Evolutionary conservation across 2,113 vertebrate species (phyloP).

Genomic region (Sus scrofa): DNA sequence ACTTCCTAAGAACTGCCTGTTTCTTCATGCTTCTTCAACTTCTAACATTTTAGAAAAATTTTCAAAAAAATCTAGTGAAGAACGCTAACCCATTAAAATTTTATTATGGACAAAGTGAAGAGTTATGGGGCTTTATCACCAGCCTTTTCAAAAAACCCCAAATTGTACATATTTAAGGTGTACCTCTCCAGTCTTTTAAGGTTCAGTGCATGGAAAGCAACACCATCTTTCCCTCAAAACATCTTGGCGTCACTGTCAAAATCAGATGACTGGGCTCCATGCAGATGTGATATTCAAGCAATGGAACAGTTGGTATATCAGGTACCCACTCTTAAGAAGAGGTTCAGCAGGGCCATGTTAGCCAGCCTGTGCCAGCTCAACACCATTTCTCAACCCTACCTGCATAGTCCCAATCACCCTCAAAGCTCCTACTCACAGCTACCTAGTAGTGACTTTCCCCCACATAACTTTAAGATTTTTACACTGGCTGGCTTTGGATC

Average conservation of each 20-base stretch:
- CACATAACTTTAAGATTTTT: background rate
- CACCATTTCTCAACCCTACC: too few relatives aligned
- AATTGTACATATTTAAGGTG: background rate
- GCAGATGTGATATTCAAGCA: background rate
- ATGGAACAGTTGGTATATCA: background rate
- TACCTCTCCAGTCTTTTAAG: background rate
- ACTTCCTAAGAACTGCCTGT: conserved; percentile 3
- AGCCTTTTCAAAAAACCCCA: background rate
- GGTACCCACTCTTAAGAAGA: background rate
- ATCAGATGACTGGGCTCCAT: background rate
- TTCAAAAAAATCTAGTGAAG: background rate
- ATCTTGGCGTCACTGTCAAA: background rate
- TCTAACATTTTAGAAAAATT: conserved; percentile 41
- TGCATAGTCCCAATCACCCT: background rate
- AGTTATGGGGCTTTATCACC: background rate
- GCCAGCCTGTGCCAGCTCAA: background rate
- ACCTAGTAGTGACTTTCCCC: background rate
- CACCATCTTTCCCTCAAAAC: background rate
- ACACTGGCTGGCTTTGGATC: background rate
- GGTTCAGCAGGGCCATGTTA: background rate
- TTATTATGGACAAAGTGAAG: background rate
- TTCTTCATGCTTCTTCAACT: background rate
- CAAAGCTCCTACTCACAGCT: background rate
- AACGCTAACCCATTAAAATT: background rate
- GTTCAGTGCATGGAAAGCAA: background rate